phyloP scores from a whole-genome alignment of 2,888 invertebrate genomes.

The Synanthedon tipuliformis region DNA sequence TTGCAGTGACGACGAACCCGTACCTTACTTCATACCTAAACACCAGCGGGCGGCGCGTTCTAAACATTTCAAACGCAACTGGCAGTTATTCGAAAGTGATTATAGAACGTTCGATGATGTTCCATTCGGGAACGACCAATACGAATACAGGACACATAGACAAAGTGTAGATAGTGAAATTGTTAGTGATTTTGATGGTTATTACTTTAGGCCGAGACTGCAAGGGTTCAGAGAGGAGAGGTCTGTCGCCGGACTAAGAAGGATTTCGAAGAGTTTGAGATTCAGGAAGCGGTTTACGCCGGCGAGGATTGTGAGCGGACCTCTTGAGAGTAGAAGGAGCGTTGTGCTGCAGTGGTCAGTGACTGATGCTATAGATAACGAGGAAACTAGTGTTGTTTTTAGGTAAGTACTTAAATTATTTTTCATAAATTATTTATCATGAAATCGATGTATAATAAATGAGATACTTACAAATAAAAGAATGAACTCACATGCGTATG shows the following conservation, averaged over 20 bases:
- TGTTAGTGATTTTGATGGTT: conserved; percentile 24
- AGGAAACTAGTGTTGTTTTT: conserved; percentile 57
- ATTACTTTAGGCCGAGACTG: conserved; percentile 49
- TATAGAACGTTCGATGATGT: conserved; percentile 1
- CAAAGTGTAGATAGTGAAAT: conserved; percentile 18
- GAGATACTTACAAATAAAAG: no score
- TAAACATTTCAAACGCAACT: conserved; percentile 25
- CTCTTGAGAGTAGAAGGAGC: conserved; percentile 28
- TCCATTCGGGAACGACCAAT: background rate
- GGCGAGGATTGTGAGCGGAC: conserved; percentile 45
- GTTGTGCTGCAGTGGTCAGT: conserved; percentile 52
- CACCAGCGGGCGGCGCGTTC: conserved; percentile 33
- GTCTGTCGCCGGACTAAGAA: conserved; percentile 18
- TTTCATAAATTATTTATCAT: background rate
- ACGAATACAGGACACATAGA: conserved; percentile 11
- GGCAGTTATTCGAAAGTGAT: conserved; percentile 3
- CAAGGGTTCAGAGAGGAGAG: conserved; percentile 31
- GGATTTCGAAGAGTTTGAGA: conserved; percentile 24
- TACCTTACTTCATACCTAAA: conserved; percentile 51
- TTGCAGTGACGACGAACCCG: conserved; percentile 36
- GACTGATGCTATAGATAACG: conserved; percentile 39
- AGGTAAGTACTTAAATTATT: conserved; percentile 42
- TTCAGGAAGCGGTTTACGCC: conserved; percentile 39
- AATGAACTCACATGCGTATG: no score
- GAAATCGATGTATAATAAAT: background rate